Conservation (phyloP, 2,113 vertebrate species). For the Corvus hawaiiensis region DNA sequence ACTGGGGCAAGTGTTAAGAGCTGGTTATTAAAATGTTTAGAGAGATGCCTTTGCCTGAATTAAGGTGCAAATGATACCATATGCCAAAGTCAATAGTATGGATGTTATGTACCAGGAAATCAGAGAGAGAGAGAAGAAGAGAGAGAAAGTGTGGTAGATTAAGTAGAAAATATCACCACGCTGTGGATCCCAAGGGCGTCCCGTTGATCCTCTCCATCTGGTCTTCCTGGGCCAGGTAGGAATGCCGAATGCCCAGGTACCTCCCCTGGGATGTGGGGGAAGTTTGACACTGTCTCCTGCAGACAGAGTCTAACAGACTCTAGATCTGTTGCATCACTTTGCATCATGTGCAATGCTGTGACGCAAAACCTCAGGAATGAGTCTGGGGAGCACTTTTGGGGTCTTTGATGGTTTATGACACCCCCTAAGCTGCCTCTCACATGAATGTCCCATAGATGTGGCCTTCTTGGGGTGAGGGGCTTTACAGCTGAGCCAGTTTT, state of each 20-base stretch:
- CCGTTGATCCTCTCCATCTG: background rate
- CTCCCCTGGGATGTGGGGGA: background rate
- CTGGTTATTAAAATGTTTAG: background rate
- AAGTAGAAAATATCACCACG: rapidly evolving
- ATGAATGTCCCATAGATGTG: background rate
- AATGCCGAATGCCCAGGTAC: background rate
- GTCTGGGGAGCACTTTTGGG: background rate
- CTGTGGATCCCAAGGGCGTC: background rate
- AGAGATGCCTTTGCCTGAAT: background rate
- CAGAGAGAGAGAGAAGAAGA: background rate
- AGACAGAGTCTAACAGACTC: background rate
- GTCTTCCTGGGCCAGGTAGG: background rate
- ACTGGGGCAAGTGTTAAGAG: background rate
- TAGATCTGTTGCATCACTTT: background rate
- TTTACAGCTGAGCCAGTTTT: background rate
- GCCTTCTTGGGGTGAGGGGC: rapidly evolving
- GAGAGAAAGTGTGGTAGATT: background rate
- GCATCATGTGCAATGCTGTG: background rate
- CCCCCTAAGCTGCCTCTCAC: background rate
- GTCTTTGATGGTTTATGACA: background rate
- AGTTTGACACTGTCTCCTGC: background rate
- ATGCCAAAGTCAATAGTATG: background rate
- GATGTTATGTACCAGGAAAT: background rate
- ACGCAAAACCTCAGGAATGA: background rate
- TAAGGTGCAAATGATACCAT: background rate